Evolutionary conservation across 2,888 invertebrate genomes (phyloP).

Genomic region (Lycophotia porphyrea): DNA sequence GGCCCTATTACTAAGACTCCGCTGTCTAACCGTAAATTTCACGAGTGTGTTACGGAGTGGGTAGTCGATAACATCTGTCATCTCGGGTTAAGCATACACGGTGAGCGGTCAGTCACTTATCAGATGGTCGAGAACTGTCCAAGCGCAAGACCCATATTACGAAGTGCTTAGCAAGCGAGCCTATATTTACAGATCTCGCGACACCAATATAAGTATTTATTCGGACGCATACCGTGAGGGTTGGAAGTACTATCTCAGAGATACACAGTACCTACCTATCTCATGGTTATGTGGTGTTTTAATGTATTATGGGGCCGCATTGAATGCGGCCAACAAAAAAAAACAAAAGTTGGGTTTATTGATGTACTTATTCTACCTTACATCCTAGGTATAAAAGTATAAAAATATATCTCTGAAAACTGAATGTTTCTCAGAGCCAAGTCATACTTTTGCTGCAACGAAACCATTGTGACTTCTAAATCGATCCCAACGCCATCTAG

Average conservation of each 20-base stretch:
- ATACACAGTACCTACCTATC: background rate
- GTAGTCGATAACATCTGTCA: background rate
- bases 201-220: background rate
- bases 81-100: background rate
- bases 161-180: background rate
- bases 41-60: background rate
- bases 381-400: constrained; percentile 13
- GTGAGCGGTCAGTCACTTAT: background rate
- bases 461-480: constrained; percentile 4
- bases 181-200: background rate
- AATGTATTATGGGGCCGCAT: background rate
- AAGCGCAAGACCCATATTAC: background rate
- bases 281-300: background rate
- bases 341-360: background rate
- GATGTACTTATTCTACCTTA: background rate
- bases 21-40: background rate
- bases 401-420: constrained; percentile 25
- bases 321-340: background rate
- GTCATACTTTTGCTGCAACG: background rate
- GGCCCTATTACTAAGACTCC: background rate
- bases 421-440: background rate
- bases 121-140: background rate
- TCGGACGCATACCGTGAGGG: background rate
- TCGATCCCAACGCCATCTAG: constrained; percentile 31
- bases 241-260: background rate